phyloP scores from a whole-genome alignment of 2,888 invertebrate genomes.

The Strigamia maritima region DNA sequence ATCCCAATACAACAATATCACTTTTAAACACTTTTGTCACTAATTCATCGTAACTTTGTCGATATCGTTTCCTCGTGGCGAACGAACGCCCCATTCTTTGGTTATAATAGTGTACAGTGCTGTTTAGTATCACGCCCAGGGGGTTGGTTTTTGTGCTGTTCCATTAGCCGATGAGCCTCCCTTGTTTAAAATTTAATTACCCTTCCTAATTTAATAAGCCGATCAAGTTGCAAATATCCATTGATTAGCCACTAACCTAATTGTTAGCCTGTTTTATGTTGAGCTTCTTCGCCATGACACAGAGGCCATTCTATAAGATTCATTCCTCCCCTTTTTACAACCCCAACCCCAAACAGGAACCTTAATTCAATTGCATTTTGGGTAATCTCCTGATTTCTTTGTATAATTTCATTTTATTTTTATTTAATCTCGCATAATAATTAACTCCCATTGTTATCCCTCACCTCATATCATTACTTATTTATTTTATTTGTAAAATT shows the following conservation, averaged over 20 bases:
- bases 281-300: background rate
- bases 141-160: conserved; percentile 23
- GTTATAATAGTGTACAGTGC: conserved; percentile 6
- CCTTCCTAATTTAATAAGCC: conserved; percentile 4
- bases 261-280: conserved; percentile 23
- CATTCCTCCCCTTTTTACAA: background rate
- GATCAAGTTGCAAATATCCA: conserved; percentile 23
- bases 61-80: background rate
- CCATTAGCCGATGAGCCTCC: conserved; percentile 23
- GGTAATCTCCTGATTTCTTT: background rate
- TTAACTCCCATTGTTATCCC: background rate
- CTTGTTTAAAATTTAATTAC: conserved; percentile 20
- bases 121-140: conserved; percentile 19
- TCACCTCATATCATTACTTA: too few species aligned
- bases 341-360: background rate
- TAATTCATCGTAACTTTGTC: background rate
- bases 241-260: conserved; percentile 23
- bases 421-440: background rate
- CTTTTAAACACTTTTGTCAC: too few species aligned
- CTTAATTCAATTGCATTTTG: conserved; percentile 17
- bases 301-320: conserved; percentile 6
- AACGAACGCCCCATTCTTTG: background rate
- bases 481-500: too few species aligned
- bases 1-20: too few species aligned
- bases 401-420: background rate